Evolutionary conservation across 2,797 vertebrate genomes (phyloP), one percentile per base, ranked within the genome.

Genomic region (Lacerta bilineata): DNA sequence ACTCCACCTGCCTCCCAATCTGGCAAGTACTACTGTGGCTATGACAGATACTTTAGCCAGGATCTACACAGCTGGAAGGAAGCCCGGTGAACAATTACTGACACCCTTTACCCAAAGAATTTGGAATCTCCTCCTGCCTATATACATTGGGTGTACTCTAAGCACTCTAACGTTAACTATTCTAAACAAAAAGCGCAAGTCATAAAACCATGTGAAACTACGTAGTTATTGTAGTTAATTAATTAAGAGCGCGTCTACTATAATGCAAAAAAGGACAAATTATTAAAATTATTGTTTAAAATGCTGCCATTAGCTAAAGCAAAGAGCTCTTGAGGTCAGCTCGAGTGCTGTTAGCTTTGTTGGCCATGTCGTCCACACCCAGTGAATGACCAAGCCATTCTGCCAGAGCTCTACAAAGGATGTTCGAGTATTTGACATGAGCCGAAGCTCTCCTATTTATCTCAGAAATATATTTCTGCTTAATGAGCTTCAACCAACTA

Each of bases 151-250:
- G 15, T 25, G 39, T 77, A n/a, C 8, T 33, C 64, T 64, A 83
- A 83, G 39, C 76, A 81, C 8, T 29, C 25, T 71, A 78, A 69
- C 7, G 25, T 50, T 68, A 41, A 79, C 50, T 50, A 85, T 29
- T 43, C 66, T 39, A 85, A 85, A 8, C 18, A 66, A 75, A 85
- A 76, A 55, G 11, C 5, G 3, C 18, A 64, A 61, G 23, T 76
- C 20, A 41, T 88, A 61, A 69, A 59, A 68, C 68, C 59, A 84
- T 55, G 80, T 39, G 41, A 66, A 80, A n/a, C 41, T 75, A 75
- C 3, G 9, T 43, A 74, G 66, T 50, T 85, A n/a, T 87, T 36
- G 64, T 39, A 1, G 13, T 55, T 55, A 55, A 55, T 55, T 55
- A 55, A 55, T 55, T 6, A 85, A 64, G 39, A 29, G 10, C 36